Evolutionary conservation across 1,140 invertebrate species (phyloP), one percentile per base, ranked within the genome.

Genomic region (Diprion similis): DNA sequence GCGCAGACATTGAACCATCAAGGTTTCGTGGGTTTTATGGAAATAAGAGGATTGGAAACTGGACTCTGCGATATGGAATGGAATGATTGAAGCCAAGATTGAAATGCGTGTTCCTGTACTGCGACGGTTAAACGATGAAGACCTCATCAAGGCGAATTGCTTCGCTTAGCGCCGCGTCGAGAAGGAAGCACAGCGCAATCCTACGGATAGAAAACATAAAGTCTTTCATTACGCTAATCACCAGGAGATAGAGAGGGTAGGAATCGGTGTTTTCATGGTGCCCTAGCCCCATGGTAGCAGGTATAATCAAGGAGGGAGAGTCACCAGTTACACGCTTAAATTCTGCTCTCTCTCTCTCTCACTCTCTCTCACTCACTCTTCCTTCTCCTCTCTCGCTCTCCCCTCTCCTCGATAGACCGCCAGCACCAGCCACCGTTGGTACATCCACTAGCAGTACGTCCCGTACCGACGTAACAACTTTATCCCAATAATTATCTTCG

Each of bases 171-270:
- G 51, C 11, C 11, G 51, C 11, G 51, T 17, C 51, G 51, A 59
- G 51, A 59, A 59, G 51, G 51, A 59, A 8, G 51, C 51, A 59
- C 6, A 59, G 51, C 51, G 51, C 51, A 59, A 59, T 15, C 51
- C 51, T 59, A 59, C 51, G 51, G n/a, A 8, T 4, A 59, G 11
- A 59, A 59, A 59, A 59, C 51, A 59, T 59, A 59, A 59, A 59
- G 51, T 59, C 51, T 59, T 59, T 59, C 51, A 59, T 59, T 59
- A 59, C 51, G 51, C 51, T 59, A 59, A 59, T 59, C 51, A 59
- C 51, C 51, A 59, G 9, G 51, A 59, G 51, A 59, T 59, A 59
- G 51, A 59, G 51, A 59, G 51, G 51, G 51, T 59, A 17, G 51
- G 9, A 8, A 59, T 37, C 24, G 24, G 51, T 59, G 51, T 59